Evolutionary conservation across 2,113 vertebrate genomes (phyloP), one percentile per base, ranked within the genome.

Genomic region (Mormoops blainvillei): DNA sequence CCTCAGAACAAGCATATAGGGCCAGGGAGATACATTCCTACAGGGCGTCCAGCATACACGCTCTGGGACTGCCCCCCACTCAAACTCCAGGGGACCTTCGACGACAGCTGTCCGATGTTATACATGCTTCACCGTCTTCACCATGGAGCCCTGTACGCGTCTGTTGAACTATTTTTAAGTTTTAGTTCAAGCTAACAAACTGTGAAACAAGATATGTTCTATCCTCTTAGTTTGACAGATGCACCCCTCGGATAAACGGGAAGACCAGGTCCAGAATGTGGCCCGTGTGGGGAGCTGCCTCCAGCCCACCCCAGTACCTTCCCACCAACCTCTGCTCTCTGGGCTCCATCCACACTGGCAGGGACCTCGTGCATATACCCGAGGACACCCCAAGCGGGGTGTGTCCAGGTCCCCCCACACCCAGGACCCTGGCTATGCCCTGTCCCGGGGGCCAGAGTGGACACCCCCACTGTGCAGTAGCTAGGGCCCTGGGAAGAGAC

Each of bases 281-380:
- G 41, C 70, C 48, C 12, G 58, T 2, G 20, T 24, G 20, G 18
- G 84, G 16, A 26, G 26, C 19, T 0, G 11, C 6, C 24, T n/a
- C 36, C 0, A 19, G 10, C 82, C 43, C n/a, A 20, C 10, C 3
- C 3, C 48, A 36, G 89, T 52, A 26, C 33, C 85, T 71, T 78
- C 50, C 41, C 54, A 50, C 14, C 0, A 0, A 58, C 16, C 41
- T 43, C 5, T 0, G 0, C 68, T 82, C 6, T 14, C 36, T 4
- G 1, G 48, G 38, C 28, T 45, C 73, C 48, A 50, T 0, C 7
- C 38, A 10, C 38, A 16, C 70, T 41, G 45, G 48, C 38, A 22
- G 33, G 20, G 38, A n/a, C 50, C 77, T 68, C 2, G 2, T 26
- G 24, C 22, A 24, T 38, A 78, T 76, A 56, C 28, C 63, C 0